Evolutionary conservation across 2,113 vertebrate genomes (phyloP).

Genomic region (Halichoerus grypus): DNA sequence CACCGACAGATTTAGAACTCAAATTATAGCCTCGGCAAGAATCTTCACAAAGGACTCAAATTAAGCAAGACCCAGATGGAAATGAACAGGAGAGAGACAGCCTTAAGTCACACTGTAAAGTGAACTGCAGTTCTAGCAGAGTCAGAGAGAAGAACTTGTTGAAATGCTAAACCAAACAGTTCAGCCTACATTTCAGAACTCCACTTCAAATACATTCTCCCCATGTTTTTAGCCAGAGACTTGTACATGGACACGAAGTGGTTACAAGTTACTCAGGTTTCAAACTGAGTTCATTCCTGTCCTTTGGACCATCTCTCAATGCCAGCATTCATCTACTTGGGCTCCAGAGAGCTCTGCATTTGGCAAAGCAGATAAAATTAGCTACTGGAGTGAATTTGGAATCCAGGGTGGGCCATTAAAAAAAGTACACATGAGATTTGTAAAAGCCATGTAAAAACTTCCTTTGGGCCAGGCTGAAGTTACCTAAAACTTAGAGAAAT

Average conservation of each 20-base stretch:
- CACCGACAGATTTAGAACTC: conserved; percentile 83
- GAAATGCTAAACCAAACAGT: conserved; percentile 46
- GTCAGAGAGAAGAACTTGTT: conserved; percentile 45
- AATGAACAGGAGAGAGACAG: conserved; percentile 52
- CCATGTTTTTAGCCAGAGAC: neutral
- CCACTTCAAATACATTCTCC: neutral
- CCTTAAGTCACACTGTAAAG: conserved; percentile 65
- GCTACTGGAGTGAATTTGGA: conserved; percentile 70
- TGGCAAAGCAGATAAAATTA: conserved; percentile 82
- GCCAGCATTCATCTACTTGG: conserved; percentile 80
- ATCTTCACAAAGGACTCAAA: conserved; percentile 80
- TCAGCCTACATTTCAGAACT: neutral
- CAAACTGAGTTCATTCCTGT: conserved; percentile 79
- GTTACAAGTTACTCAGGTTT: conserved; percentile 80
- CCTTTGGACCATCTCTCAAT: conserved; percentile 80
- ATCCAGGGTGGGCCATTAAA: conserved; percentile 74
- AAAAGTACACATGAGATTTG: conserved; percentile 57
- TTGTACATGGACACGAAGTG: conserved; percentile 61
- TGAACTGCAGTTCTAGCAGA: conserved; percentile 12
- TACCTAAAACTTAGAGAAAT: conserved; percentile 55
- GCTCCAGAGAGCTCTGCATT: conserved; percentile 71
- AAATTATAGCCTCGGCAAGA: conserved; percentile 81
- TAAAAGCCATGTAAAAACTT: conserved; percentile 67
- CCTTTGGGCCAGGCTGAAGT: conserved; percentile 43
- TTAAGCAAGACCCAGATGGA: conserved; percentile 77